phyloP scores from a whole-genome alignment of 2,888 invertebrate genomes.

The Choreutis nemorana region DNA sequence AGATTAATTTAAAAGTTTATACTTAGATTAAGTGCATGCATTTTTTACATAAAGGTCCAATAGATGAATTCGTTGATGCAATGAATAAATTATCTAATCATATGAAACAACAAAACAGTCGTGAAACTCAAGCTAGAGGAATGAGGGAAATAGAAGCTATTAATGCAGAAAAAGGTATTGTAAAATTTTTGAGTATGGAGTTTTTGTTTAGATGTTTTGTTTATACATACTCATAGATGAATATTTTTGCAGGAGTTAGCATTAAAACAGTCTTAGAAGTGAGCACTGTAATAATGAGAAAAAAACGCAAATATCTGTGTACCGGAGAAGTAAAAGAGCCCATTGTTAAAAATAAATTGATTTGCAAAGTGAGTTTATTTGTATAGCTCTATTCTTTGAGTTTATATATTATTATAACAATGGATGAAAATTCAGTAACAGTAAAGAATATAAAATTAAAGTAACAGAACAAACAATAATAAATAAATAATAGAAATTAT shows the following conservation, averaged over 20 bases:
- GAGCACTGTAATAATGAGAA: constrained; percentile 54
- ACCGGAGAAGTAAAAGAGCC: constrained; percentile 59
- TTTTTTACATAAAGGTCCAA: constrained; percentile 29
- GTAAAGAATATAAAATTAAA: too few species aligned
- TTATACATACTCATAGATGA: not conserved
- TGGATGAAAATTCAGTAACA: too few species aligned
- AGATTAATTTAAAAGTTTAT: constrained; percentile 1
- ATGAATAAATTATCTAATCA: constrained; percentile 43
- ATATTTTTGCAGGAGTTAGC: constrained; percentile 36
- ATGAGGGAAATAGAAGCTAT: constrained; percentile 58
- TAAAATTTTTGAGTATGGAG: not conserved
- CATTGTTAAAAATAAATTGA: constrained; percentile 56
- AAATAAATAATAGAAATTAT: too few species aligned
- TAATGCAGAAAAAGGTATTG: constrained; percentile 49
- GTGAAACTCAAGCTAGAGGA: constrained; percentile 49
- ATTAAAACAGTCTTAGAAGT: constrained; percentile 54
- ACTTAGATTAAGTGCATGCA: not conserved
- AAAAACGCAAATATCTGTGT: constrained; percentile 56
- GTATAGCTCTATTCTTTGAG: too few species aligned
- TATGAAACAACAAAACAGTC: constrained; percentile 55
- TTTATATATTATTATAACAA: too few species aligned
- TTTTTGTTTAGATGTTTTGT: not conserved
- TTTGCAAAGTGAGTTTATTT: constrained; percentile 40
- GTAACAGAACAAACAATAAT: too few species aligned
- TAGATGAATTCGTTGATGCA: constrained; percentile 55